Evolutionary conservation across 2,113 vertebrate genomes (phyloP).

Genomic region (Fukomys damarensis): DNA sequence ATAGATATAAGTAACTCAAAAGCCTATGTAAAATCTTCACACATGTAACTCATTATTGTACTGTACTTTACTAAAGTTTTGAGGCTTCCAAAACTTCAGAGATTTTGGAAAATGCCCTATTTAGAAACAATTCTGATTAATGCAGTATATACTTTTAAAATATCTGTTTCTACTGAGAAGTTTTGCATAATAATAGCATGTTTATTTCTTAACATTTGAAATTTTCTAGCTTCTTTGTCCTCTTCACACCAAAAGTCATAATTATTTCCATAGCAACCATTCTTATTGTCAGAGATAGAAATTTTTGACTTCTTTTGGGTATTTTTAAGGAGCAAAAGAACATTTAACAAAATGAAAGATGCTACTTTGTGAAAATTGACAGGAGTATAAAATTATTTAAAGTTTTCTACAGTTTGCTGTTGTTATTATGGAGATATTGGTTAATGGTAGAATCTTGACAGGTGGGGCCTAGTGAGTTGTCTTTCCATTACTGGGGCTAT

Average conservation of each 20-base stretch:
- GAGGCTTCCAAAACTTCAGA: conserved; percentile 62
- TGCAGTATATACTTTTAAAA: conserved; percentile 59
- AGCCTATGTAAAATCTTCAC: background rate
- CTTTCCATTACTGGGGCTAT: background rate
- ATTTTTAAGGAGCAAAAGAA: conserved; percentile 63
- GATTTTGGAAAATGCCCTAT: conserved; percentile 63
- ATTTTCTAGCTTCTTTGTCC: conserved; percentile 68
- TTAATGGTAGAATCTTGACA: background rate
- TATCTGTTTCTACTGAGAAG: conserved; percentile 57
- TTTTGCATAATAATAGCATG: conserved; percentile 80
- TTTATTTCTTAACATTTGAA: conserved; percentile 79
- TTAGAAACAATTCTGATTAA: conserved; percentile 75
- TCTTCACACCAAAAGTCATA: conserved; percentile 78
- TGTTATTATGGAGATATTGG: rapidly evolving
- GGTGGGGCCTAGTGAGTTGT: rapidly evolving
- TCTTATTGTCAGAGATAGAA: conserved; percentile 69
- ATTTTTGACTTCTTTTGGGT: conserved; percentile 62
- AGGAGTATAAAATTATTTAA: background rate
- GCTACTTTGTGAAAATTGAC: conserved; percentile 62
- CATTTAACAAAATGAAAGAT: conserved; percentile 68
- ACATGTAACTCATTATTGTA: background rate
- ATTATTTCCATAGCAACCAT: conserved; percentile 82
- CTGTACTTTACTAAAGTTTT: conserved; percentile 25
- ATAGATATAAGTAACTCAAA: background rate
- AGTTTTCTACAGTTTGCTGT: background rate